These are phyloP conservation scores for Rapana venosa DNA, from an alignment of 2,888 invertebrate genomes.

Conservation along the genomic window DNA sequence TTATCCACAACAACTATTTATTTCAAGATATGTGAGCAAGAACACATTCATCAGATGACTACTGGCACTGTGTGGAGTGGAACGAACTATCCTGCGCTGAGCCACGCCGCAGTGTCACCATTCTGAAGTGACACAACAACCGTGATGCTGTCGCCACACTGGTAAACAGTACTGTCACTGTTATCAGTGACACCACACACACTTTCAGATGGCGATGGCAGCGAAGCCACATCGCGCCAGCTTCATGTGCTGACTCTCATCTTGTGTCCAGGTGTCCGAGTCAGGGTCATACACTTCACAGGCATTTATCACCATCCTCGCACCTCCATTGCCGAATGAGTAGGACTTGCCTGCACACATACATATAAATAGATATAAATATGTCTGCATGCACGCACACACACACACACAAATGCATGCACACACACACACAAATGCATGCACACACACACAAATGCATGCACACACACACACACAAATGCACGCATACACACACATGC, in stretches of 20 bases:
- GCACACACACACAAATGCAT: background rate
- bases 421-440: background rate
- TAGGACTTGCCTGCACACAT: constrained; percentile 33
- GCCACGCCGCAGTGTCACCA: no score
- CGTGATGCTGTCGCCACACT: no score
- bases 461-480: no score
- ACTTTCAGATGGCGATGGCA: background rate
- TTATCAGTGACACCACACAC: no score
- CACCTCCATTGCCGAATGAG: background rate
- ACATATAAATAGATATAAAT: background rate
- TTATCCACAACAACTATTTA: no score
- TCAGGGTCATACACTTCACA: constrained; percentile 41
- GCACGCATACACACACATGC: no score
- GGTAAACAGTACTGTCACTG: no score
- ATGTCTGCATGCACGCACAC: constrained; percentile 16
- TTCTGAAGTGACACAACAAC: no score
- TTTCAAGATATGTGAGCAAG: no score
- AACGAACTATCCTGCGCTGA: no score
- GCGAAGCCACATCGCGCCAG: constrained; percentile 2
- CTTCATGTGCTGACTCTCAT: background rate
- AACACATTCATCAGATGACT: no score
- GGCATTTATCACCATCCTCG: constrained; percentile 21
- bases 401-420: background rate
- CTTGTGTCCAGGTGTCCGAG: constrained; percentile 23
- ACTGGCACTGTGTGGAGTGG: no score